phyloP scores from a whole-genome alignment of 2,888 invertebrate species.

The Tachina fera region DNA sequence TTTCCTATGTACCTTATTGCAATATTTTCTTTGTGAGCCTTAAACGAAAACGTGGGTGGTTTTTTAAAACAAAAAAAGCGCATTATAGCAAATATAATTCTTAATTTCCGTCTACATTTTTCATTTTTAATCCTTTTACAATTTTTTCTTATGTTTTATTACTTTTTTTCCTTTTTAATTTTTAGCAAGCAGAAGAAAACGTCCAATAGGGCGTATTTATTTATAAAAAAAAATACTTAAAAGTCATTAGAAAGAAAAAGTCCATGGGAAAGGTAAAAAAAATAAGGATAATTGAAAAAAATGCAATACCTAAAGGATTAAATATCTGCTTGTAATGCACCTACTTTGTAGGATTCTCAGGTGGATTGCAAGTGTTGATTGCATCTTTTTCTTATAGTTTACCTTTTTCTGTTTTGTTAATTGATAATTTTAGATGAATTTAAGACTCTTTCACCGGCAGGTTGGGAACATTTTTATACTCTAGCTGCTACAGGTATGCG shows the following conservation, averaged over 20 bases:
- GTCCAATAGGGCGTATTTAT: conserved; percentile 55
- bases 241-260: conserved; percentile 49
- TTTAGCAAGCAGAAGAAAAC: neutral
- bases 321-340: conserved; percentile 60
- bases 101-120: conserved; percentile 5
- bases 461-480: neutral
- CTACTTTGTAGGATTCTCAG: conserved; percentile 29
- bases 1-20: neutral
- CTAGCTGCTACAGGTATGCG: too few species aligned
- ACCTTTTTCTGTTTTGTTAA: neutral
- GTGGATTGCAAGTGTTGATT: conserved; percentile 28
- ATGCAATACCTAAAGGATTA: conserved; percentile 60
- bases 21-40: neutral
- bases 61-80: conserved; percentile 50
- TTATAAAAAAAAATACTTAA: conserved; percentile 44
- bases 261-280: neutral
- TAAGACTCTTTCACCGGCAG: neutral
- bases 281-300: conserved; percentile 31
- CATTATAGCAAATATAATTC: neutral
- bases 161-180: conserved; percentile 20
- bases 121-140: conserved; percentile 50
- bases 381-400: conserved; percentile 21
- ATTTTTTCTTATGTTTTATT: conserved; percentile 21
- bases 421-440: too few species aligned
- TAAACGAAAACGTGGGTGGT: conserved; percentile 57